A percentile compares a stretch with the other conserved stretches of the same genome.
Evolutionary conservation across 2,888 invertebrate genomes (phyloP).

Genomic region (Drosophila vallismaia): DNA sequence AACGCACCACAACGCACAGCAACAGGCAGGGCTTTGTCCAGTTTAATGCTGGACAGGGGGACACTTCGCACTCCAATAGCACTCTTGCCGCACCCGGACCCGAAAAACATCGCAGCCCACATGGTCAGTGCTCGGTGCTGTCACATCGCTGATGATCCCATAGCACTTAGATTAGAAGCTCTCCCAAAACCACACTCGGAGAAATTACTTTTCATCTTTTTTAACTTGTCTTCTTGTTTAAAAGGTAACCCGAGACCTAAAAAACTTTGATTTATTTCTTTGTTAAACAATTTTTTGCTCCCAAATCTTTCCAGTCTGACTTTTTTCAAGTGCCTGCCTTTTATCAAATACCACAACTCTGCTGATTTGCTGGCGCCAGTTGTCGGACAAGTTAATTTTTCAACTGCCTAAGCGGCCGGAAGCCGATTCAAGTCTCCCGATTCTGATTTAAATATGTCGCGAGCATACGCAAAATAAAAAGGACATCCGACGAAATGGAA

Average conservation of each 20-base stretch:
- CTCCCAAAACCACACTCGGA: slow-evolving; percentile 19
- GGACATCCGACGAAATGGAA: slow-evolving; percentile 22
- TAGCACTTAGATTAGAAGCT: slow-evolving; percentile 47
- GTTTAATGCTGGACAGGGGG: slow-evolving; percentile 50
- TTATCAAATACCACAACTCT: slow-evolving; percentile 12
- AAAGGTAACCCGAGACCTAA: neutral
- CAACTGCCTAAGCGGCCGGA: slow-evolving; percentile 75
- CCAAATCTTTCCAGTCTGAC: neutral
- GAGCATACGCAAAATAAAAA: slow-evolving; percentile 28
- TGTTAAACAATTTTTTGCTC: neutral
- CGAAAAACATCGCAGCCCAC: slow-evolving; percentile 19
- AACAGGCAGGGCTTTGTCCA: slow-evolving; percentile 60
- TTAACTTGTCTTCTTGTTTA: neutral
- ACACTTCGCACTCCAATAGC: slow-evolving; percentile 35
- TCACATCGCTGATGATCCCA: slow-evolving; percentile 49
- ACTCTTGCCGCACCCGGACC: neutral
- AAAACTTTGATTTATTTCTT: slow-evolving; percentile 5
- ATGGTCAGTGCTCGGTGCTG: slow-evolving; percentile 24
- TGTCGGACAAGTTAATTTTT: slow-evolving; percentile 76
- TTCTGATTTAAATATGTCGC: slow-evolving; percentile 77
- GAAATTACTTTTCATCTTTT: slow-evolving; percentile 4
- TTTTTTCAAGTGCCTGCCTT: slow-evolving; percentile 12
- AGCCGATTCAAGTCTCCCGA: slow-evolving; percentile 43
- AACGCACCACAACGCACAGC: slow-evolving; percentile 46
- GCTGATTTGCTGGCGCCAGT: slow-evolving; percentile 72